Conservation (phyloP, 2,113 vertebrate genomes). For the Calypte anna region DNA sequence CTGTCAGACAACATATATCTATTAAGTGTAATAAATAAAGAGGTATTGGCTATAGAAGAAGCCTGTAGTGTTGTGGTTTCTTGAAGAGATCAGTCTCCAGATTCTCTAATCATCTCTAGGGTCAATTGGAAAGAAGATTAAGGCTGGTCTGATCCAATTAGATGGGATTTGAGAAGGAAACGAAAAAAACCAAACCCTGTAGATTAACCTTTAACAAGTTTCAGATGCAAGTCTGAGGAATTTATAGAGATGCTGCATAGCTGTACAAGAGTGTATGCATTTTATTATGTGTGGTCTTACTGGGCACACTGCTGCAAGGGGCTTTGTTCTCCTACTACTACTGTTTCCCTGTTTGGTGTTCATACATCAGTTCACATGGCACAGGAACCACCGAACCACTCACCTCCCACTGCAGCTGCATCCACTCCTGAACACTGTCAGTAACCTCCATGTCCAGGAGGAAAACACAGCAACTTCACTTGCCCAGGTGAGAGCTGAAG, state of each 20-base stretch:
- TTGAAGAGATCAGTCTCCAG: background rate
- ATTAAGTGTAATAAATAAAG: background rate
- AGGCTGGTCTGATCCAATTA: constrained; percentile 12
- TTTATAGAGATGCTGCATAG: background rate
- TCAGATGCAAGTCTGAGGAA: background rate
- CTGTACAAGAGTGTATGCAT: background rate
- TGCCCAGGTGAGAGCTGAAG: background rate
- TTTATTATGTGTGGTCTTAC: background rate
- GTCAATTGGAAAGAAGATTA: background rate
- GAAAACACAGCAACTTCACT: background rate
- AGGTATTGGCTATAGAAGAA: background rate
- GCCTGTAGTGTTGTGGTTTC: background rate
- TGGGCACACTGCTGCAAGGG: background rate
- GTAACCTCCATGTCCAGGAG: background rate
- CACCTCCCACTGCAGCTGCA: background rate
- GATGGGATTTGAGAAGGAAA: background rate
- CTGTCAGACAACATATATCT: background rate
- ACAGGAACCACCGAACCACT: background rate
- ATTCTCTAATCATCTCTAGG: background rate
- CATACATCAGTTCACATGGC: background rate
- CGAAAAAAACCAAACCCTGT: background rate
- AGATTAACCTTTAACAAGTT: background rate
- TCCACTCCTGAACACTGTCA: background rate
- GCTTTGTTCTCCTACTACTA: fast-evolving
- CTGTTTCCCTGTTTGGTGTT: background rate